Evolutionary conservation across 2,797 vertebrate genomes (phyloP).

Genomic region (Chloroceryle inda): DNA sequence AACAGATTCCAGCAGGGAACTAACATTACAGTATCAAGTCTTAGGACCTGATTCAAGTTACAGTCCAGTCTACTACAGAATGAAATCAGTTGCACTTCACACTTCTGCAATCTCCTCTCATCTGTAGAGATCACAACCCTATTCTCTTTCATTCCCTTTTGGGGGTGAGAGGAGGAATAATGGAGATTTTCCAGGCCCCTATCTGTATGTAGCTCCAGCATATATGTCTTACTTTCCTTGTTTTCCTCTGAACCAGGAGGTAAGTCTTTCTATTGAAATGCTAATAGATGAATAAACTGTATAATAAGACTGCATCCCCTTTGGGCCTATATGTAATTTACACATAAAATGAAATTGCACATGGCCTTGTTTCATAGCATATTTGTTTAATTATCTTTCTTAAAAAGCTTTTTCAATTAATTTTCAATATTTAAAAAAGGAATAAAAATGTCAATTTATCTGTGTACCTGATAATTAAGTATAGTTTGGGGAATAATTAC

Average conservation of each 20-base stretch:
- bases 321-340: slow-evolving; percentile 83
- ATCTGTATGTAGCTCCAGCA: neutral
- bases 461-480: slow-evolving; percentile 82
- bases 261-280: slow-evolving; percentile 78
- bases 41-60: slow-evolving; percentile 55
- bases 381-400: slow-evolving; percentile 84
- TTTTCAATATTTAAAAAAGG: slow-evolving; percentile 83
- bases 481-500: slow-evolving; percentile 80
- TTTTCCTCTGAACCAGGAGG: slow-evolving; percentile 65
- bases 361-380: slow-evolving; percentile 78
- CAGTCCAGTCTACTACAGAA: slow-evolving; percentile 47
- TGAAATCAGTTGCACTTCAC: slow-evolving; percentile 46
- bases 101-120: slow-evolving; percentile 44
- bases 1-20: slow-evolving; percentile 62
- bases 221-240: slow-evolving; percentile 36
- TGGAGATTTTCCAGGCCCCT: neutral
- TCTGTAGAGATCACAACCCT: slow-evolving; percentile 38
- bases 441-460: slow-evolving; percentile 80
- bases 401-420: slow-evolving; percentile 83
- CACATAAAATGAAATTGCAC: slow-evolving; percentile 84
- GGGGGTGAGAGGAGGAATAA: neutral
- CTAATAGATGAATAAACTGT: slow-evolving; percentile 76
- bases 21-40: slow-evolving; percentile 49
- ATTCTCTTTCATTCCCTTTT: slow-evolving; percentile 29
- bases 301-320: slow-evolving; percentile 79